Base-by-base conservation (phyloP, 2,888 invertebrate species). In the Quadroppia sp. region DNA sequence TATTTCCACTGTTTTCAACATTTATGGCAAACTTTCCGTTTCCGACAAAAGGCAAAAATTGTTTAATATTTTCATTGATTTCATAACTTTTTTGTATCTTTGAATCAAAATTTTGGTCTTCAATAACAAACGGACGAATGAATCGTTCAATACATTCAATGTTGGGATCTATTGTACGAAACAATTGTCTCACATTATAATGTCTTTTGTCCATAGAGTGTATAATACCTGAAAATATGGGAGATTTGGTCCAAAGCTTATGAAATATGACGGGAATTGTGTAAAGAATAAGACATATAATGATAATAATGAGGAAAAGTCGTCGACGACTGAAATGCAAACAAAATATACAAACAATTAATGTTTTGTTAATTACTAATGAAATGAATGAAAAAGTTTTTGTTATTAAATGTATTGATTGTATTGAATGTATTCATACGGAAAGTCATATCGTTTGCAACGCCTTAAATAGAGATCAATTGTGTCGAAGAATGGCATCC, bases 1-100 rank as follows among this genome's bases (percentile, higher is more conserved):
- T 85, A 78, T 88, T 87, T 70, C 87, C 85, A 71, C 87, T 23
- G 20, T 71, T 48, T 20, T 69, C 85, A 56, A 90, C 82, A 50
- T 87, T 85, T 50, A 89, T 79, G 0, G 89, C 90, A 76, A 90
- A 83, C 75, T 88, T 83, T 0, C 91, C 91, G 82, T 91, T 91
- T 75, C 79, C 79, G 53, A 79, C 77, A 73, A 76, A 78, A 78
- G 90, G 89, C 81, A 89, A 85, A 79, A 87, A 89, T 77, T 25
- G 9, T 13, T 64, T 85, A 78, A 30, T 15, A 64, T 20, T 36
- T 64, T 87, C 87, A 20, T 85, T 83, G 3, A 85, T 82, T 48
- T 84, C 79, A 6, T 86, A 82, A 73, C 86, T 84, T 79, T 88
- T 88, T 76, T 87, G 83, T 76, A 90, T 83, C 80, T 88, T 88